Evolutionary conservation across 2,888 invertebrate genomes (phyloP).

Genomic region (Drosophila neoperkinsi): DNA sequence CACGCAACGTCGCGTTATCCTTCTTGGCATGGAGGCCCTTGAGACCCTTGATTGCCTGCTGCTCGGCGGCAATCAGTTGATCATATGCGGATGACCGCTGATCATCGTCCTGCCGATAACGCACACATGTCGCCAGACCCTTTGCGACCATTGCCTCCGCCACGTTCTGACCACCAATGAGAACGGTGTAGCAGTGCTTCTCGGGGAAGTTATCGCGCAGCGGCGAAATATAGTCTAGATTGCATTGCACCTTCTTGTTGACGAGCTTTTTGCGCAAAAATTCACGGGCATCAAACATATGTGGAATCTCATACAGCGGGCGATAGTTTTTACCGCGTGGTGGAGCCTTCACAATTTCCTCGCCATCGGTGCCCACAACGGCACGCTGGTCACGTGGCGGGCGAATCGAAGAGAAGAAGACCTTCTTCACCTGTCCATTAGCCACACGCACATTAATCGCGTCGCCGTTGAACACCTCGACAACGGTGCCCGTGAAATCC

Average conservation of each 20-base stretch:
- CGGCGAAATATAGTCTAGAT: conserved; percentile 98
- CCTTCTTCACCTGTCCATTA: conserved; percentile 93
- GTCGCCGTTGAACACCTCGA: conserved; percentile 98
- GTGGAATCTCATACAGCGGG: conserved; percentile 98
- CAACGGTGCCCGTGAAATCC: conserved; percentile 92
- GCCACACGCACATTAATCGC: conserved; percentile 93
- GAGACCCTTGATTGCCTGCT: conserved; percentile 94
- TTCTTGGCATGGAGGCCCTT: conserved; percentile 93
- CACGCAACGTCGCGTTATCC: conserved; percentile 92
- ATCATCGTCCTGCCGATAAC: conserved; percentile 98
- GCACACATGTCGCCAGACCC: conserved; percentile 96
- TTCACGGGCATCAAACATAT: conserved; percentile 99
- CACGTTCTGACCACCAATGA: conserved; percentile 93
- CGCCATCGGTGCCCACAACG: conserved; percentile 89
- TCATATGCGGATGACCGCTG: conserved; percentile 97
- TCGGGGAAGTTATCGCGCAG: conserved; percentile 97
- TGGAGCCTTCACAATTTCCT: conserved; percentile 87
- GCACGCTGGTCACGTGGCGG: conserved; percentile 92
- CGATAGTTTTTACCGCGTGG: conserved; percentile 91
- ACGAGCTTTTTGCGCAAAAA: conserved; percentile 97
- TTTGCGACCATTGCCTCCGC: conserved; percentile 97
- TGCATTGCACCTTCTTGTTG: conserved; percentile 96
- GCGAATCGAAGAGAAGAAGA: conserved; percentile 97
- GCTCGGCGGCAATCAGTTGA: conserved; percentile 95
- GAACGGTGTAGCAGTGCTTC: conserved; percentile 97